Percentiles rank a stretch among this genome's conserved stretches.
Evolutionary conservation across 2,113 vertebrate genomes (phyloP).

Genomic region (Phaethon lepturus): DNA sequence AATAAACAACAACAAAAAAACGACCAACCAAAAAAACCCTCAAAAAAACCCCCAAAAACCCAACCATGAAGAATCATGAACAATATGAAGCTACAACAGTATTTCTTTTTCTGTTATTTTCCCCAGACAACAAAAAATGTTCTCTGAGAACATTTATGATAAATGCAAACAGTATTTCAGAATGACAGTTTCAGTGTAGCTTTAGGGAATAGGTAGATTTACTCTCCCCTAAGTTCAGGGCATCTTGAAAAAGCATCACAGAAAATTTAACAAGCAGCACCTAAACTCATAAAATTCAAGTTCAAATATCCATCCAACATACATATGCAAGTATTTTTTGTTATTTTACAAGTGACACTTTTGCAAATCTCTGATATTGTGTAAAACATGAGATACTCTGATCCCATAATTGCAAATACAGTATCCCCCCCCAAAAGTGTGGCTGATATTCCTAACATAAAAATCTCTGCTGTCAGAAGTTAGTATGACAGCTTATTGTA

Average conservation of each 20-base stretch:
- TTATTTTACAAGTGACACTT: neutral
- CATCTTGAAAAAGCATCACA: neutral
- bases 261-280: neutral
- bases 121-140: neutral
- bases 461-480: neutral
- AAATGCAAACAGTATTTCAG: neutral
- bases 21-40: neutral
- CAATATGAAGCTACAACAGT: neutral
- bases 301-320: neutral
- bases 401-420: neutral
- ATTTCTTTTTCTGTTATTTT: neutral
- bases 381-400: neutral
- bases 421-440: accelerated
- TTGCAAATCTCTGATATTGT: neutral
- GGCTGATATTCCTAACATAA: neutral
- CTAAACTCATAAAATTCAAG: neutral
- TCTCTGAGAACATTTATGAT: neutral
- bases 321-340: neutral
- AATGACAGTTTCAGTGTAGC: neutral
- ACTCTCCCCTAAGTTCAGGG: neutral
- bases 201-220: neutral
- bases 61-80: neutral
- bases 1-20: neutral
- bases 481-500: neutral
- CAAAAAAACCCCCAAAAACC: neutral